A percentile compares a stretch with the other conserved stretches of the same genome.
Evolutionary conservation across 2,888 invertebrate species (phyloP).

Genomic region (Homarus gammarus): DNA sequence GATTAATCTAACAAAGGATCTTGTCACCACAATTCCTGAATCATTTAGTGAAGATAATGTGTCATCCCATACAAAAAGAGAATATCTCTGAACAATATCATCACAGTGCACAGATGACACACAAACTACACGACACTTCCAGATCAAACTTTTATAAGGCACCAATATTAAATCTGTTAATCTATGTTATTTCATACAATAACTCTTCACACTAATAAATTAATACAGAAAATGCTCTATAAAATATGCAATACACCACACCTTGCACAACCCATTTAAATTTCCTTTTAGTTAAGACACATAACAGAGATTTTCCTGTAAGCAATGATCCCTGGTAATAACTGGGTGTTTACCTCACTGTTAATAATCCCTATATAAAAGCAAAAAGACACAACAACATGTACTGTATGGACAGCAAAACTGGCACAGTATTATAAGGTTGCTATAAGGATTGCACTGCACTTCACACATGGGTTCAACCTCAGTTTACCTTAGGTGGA

Average conservation of each 20-base stretch:
- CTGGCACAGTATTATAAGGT: slow-evolving; percentile 20
- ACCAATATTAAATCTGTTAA: neutral
- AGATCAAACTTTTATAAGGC: neutral
- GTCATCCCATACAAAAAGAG: too few species aligned
- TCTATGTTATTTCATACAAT: neutral
- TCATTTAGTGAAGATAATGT: too few species aligned
- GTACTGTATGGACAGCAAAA: slow-evolving; percentile 3
- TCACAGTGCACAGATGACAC: too few species aligned
- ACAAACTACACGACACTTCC: neutral
- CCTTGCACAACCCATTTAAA: neutral
- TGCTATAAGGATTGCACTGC: slow-evolving; percentile 40
- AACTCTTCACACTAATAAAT: neutral
- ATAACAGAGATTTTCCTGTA: neutral
- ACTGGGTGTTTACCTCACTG: slow-evolving; percentile 16
- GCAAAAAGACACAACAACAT: slow-evolving; percentile 26
- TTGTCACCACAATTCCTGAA: too few species aligned
- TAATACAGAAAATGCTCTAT: neutral
- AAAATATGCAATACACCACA: neutral
- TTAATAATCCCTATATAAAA: slow-evolving; percentile 14
- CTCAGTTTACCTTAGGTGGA: slow-evolving; percentile 53
- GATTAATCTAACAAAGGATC: too few species aligned
- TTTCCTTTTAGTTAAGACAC: neutral
- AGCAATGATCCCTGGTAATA: neutral
- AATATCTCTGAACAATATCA: too few species aligned
- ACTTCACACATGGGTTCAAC: slow-evolving; percentile 40